Percentiles rank a stretch among this genome's conserved stretches.
Evolutionary conservation across 2,888 invertebrate genomes (phyloP).

Genomic region (Biston stratarius): DNA sequence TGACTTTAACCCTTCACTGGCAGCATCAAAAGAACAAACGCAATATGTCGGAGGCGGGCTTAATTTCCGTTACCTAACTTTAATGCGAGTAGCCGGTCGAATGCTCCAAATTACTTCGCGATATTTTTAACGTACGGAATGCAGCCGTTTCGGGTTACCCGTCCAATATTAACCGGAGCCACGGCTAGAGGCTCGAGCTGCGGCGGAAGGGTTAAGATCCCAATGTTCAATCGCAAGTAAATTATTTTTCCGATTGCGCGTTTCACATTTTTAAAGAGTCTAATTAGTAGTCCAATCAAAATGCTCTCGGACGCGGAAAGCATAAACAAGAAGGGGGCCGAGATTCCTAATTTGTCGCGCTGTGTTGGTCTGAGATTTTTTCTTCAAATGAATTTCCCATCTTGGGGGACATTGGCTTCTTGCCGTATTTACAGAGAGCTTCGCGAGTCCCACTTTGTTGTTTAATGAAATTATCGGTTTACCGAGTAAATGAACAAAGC

Average conservation of each 20-base stretch:
- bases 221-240: conserved; percentile 54
- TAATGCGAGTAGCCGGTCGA: conserved; percentile 78
- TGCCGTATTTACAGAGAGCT: conserved; percentile 81
- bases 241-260: conserved; percentile 40
- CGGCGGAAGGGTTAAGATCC: conserved; percentile 62
- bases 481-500: conserved; percentile 86
- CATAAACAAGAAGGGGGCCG: conserved; percentile 60
- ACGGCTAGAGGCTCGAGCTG: conserved; percentile 47
- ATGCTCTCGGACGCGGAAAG: conserved; percentile 48
- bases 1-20: conserved; percentile 85
- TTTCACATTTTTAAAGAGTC: conserved; percentile 50
- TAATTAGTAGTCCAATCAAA: conserved; percentile 52
- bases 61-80: conserved; percentile 83
- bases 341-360: conserved; percentile 70
- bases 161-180: conserved; percentile 77
- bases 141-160: conserved; percentile 79
- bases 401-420: conserved; percentile 86
- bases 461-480: conserved; percentile 87
- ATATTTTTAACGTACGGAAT: conserved; percentile 85
- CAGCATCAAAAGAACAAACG: conserved; percentile 86
- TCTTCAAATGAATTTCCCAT: conserved; percentile 82
- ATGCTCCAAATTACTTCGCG: conserved; percentile 84
- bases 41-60: conserved; percentile 84
- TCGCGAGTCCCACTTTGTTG: conserved; percentile 84
- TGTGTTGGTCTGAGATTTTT: conserved; percentile 75